Evolutionary conservation across 1,140 invertebrate species (phyloP).

Genomic region (Philaenus spumarius): DNA sequence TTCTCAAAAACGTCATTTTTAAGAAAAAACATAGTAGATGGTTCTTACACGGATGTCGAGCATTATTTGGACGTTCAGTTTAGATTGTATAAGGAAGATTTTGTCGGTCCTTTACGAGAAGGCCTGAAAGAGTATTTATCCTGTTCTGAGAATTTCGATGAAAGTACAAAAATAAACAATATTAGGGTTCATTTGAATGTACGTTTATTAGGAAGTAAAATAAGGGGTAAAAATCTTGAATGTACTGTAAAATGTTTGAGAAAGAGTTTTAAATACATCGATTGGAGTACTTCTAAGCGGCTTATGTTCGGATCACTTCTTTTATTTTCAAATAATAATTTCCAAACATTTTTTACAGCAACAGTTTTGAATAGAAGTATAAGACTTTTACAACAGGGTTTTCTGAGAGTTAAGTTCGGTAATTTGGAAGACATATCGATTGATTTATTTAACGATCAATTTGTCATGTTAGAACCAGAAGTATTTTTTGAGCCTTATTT

Average conservation of each 20-base stretch:
- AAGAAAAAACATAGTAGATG: constrained; percentile 51
- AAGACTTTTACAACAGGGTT: constrained; percentile 19
- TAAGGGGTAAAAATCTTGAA: no score
- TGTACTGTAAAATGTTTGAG: no score
- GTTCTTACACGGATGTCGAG: constrained; percentile 51
- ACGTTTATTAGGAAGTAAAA: no score
- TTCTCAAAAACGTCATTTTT: constrained; percentile 37
- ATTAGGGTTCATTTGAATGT: no score
- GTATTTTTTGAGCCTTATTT: constrained; percentile 61
- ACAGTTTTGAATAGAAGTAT: constrained; percentile 37
- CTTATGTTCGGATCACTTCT: constrained; percentile 65
- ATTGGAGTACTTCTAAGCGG: background rate
- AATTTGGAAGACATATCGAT: constrained; percentile 31
- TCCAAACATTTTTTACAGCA: constrained; percentile 39
- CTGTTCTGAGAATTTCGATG: background rate
- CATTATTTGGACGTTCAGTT: constrained; percentile 76
- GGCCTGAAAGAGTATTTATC: constrained; percentile 42
- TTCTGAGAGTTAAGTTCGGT: background rate
- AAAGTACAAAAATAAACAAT: no score
- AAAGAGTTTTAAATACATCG: no score
- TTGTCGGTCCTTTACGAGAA: constrained; percentile 49
- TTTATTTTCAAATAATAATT: constrained; percentile 59
- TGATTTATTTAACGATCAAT: constrained; percentile 38
- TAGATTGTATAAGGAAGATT: constrained; percentile 67
- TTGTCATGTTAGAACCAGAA: constrained; percentile 55